Evolutionary conservation across 2,888 invertebrate species (phyloP), one percentile per base, ranked within the genome.

Genomic region (Automeris io): DNA sequence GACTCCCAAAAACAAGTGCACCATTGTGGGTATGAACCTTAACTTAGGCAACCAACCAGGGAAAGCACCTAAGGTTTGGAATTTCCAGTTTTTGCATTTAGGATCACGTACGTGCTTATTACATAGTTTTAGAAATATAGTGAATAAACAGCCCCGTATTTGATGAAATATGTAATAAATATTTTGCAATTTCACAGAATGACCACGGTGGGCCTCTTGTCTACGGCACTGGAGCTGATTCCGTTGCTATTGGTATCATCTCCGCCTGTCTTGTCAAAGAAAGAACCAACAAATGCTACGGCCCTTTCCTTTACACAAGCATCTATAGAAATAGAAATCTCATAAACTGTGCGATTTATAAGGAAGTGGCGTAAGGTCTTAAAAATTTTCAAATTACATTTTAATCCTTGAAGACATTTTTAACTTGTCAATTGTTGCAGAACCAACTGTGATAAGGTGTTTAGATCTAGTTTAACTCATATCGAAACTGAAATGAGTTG

Each of bases 151-250:
- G n/a, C n/a, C n/a, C n/a, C n/a, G n/a, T n/a, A n/a, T n/a, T n/a
- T n/a, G n/a, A n/a, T n/a, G 2, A 5, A 32, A n/a, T 16, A 32
- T 5, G 11, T 9, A 8, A 16, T 32, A 9, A 32, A 2, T 33
- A 8, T 21, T 18, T 12, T 16, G 8, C 7, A 23, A 37, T 25
- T 18, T 57, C 56, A 6, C 43, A 78, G 78, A 78, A 78, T 24
- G 78, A 78, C 38, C 78, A 78, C 38, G 78, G 78, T 1, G 78
- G 78, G 0, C 78, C 78, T 0, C 43, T 78, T 2, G 51, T 77
- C 1, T 46, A 55, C 31, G 72, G 72, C 0, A 39, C 43, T 0
- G 72, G 73, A 0, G 39, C 34, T 1, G 54, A 55, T 7, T 42
- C 69, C 0, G 29, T 75, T 0, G 72, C 71, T 1, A 70, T 77